phyloP scores from a whole-genome alignment of 2,113 vertebrate genomes.

The Phyllostomus discolor region DNA sequence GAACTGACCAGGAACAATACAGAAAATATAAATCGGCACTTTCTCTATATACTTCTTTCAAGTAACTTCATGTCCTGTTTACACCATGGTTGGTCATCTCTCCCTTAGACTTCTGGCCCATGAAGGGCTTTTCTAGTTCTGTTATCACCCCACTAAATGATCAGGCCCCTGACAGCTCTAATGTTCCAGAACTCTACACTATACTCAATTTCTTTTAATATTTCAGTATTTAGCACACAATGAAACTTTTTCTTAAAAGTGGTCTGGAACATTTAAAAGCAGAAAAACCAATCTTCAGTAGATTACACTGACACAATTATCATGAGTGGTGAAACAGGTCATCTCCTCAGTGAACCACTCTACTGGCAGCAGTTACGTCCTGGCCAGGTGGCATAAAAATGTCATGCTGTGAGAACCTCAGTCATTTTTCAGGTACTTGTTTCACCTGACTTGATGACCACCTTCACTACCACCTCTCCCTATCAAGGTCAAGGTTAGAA shows the following conservation, averaged over 20 bases:
- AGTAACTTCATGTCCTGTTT: conserved; percentile 3
- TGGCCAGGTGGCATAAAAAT: not conserved
- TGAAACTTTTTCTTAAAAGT: conserved; percentile 3
- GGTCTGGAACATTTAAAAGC: not conserved
- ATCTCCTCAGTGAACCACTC: not conserved
- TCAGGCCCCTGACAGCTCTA: not conserved
- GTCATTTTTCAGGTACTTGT: not conserved
- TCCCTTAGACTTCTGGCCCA: not conserved
- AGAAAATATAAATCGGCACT: not conserved
- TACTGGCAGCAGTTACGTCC: not conserved
- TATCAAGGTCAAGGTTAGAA: not conserved
- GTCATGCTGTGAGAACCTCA: not conserved
- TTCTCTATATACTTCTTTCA: conserved; percentile 2
- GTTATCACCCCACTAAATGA: not conserved
- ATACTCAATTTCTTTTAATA: not conserved
- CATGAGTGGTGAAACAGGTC: not conserved
- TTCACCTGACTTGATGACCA: not conserved
- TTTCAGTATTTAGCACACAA: conserved; percentile 39
- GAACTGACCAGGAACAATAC: not conserved
- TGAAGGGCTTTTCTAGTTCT: not conserved
- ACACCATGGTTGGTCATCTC: not conserved
- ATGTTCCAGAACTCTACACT: not conserved
- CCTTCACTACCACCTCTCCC: not conserved
- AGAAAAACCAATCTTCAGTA: not conserved
- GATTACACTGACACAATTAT: not conserved